A percentile compares a stretch with the other conserved stretches of the same genome.
These are phyloP conservation scores for Arvicanthis niloticus DNA, from an alignment of 2,113 vertebrate genomes.

Conservation along the genomic window DNA sequence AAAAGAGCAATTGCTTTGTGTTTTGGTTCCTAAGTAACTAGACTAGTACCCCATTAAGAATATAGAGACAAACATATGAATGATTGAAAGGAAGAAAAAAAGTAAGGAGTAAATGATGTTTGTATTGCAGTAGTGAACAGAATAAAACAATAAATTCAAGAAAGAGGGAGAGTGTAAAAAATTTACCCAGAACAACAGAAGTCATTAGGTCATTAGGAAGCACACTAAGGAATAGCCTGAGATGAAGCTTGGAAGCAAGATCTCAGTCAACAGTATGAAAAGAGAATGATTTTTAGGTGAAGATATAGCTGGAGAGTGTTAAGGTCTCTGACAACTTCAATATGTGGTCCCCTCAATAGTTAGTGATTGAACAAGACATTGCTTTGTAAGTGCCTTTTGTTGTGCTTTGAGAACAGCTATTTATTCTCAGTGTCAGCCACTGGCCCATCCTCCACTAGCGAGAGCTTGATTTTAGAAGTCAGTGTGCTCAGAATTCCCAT, in stretches of 20 bases:
- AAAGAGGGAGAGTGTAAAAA: background rate
- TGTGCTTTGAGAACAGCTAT: background rate
- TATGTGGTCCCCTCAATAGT: background rate
- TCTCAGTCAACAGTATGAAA: background rate
- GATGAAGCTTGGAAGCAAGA: background rate
- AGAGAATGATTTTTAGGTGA: slow-evolving; percentile 9
- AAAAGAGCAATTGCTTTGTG: background rate
- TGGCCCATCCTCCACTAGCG: background rate
- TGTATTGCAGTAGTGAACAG: background rate
- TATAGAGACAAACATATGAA: slow-evolving; percentile 1
- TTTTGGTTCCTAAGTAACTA: slow-evolving; percentile 10
- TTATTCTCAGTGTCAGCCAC: background rate
- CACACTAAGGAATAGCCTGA: background rate
- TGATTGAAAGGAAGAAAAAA: background rate
- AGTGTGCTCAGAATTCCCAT: slow-evolving; percentile 14
- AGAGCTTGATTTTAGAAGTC: slow-evolving; percentile 38
- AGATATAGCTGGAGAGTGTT: background rate
- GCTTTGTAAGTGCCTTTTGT: background rate
- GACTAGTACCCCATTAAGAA: background rate
- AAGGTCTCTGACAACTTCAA: slow-evolving; percentile 25
- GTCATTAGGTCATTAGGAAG: background rate
- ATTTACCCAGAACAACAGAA: background rate
- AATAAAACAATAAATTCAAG: slow-evolving; percentile 42
- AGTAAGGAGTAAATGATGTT: background rate
- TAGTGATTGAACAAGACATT: slow-evolving; percentile 2